A percentile compares a stretch with the other conserved stretches of the same genome.
These are phyloP conservation scores for Macrophya alboannulata DNA, from an alignment of 2,888 invertebrate genomes.

Conservation along the genomic window DNA sequence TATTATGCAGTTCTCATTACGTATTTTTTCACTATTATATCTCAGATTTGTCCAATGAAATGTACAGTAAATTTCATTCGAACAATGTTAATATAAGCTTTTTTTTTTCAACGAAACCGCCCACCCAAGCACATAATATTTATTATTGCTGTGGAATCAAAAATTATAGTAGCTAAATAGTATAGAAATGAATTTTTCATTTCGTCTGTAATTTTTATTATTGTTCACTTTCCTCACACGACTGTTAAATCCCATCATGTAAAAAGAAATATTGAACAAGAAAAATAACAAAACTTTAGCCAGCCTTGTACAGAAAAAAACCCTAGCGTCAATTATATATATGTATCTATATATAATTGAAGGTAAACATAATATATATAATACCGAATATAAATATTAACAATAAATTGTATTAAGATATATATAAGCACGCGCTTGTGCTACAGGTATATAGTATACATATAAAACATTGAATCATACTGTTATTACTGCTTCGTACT, in stretches of 20 bases:
- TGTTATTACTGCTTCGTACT: conserved; percentile 61
- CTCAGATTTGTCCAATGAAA: not conserved
- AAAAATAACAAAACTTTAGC: conserved; percentile 70
- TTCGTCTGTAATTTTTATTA: not conserved
- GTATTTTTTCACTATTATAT: not conserved
- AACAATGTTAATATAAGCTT: not conserved
- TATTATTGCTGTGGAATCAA: not conserved
- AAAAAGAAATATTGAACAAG: conserved; percentile 16
- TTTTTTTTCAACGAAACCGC: not conserved
- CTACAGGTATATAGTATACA: conserved; percentile 62
- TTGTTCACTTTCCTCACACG: not conserved
- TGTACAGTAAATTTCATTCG: not conserved
- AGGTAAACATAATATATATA: conserved; percentile 54
- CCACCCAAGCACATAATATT: not conserved
- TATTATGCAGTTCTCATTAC: not conserved
- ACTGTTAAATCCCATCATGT: not conserved
- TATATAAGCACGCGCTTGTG: conserved; percentile 66
- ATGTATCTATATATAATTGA: conserved; percentile 62
- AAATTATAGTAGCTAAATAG: not conserved
- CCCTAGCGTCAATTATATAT: conserved; percentile 79
- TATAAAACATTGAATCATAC: conserved; percentile 58
- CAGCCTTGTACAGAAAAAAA: conserved; percentile 74
- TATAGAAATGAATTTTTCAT: not conserved
- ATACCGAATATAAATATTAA: conserved; percentile 59
- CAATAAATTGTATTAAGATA: conserved; percentile 60